Evolutionary conservation across 30 jellyfish, hydroid and myxozoan genomes (phyloP).

Genomic region (Aurelia sp.): DNA sequence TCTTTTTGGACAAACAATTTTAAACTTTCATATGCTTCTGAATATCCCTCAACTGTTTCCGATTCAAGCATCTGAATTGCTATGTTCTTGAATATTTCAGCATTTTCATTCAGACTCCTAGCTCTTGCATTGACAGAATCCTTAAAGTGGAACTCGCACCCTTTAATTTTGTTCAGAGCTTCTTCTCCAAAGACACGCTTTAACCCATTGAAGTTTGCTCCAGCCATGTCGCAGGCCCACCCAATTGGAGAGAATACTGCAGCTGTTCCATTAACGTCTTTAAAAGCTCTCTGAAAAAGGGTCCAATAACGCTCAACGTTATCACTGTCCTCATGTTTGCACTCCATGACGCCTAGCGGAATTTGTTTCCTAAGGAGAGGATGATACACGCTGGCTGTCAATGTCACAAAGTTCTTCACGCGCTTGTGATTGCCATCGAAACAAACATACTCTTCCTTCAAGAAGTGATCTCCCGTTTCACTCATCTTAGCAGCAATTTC

Average conservation of each 20-base stretch:
- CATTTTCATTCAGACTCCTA: background rate
- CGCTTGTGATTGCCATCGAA: constrained; percentile 7
- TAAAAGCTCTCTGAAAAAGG: background rate
- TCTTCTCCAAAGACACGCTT: background rate
- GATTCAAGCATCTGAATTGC: background rate
- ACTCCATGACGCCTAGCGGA: background rate
- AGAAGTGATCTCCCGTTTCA: constrained; percentile 8
- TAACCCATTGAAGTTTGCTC: constrained; percentile 11
- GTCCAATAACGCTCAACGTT: background rate
- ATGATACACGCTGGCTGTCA: constrained; percentile 5
- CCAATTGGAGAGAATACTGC: background rate
- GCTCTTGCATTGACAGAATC: background rate
- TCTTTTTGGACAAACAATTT: background rate
- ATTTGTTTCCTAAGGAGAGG: constrained; percentile 3
- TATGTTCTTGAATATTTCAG: background rate
- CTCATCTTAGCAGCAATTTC: background rate
- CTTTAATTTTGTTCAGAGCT: background rate
- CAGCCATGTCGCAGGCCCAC: constrained; percentile 6
- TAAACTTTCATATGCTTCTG: constrained; percentile 13
- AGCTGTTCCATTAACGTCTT: background rate
- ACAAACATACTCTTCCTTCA: background rate
- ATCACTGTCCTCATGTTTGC: constrained; percentile 6
- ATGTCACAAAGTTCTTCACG: constrained; percentile 1
- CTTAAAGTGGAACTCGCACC: constrained; percentile 7
- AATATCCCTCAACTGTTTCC: background rate